Evolutionary conservation across 2,888 invertebrate species (phyloP), one percentile per base, ranked within the genome.

Genomic region (Chloroclystis v-ata): DNA sequence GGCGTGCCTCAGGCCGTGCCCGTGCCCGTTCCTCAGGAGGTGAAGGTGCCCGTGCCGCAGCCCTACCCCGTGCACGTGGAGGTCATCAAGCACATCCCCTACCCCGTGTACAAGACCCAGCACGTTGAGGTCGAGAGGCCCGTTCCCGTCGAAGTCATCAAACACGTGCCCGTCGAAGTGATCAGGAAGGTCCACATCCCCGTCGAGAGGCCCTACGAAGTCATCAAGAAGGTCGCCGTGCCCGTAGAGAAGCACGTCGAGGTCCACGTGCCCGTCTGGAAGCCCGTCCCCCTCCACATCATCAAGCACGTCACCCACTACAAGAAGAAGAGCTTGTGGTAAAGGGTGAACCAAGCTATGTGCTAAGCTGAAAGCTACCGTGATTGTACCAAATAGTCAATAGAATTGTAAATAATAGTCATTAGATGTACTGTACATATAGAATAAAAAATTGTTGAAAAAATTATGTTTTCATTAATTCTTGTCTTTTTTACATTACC

Each of bases 241-340:
- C 87, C 85, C 0, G 59, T 86, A 3, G 82, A 78, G 58, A 87
- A 86, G 63, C 79, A 78, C 58, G 77, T 87, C 0, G 79, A 86
- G 44, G 85, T 87, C 2, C 86, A 78, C 40, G 80, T 81, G n/a
- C 60, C 79, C 5, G 75, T 86, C 7, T 86, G 85, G 85, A 84
- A 87, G 68, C 85, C 87, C 0, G 78, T 82, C 67, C 87, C 85
- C 0, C 67, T 87, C 45, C 86, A 87, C 61, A 81, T 87, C 67
- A 84, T 86, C 69, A 87, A 87, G 56, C 87, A 87, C 68, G 75
- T 87, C 38, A 86, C 85, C 52, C 87, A 87, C 62, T 85, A 86
- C 75, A 75, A 85, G 60, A 83, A 85, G 72, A 85, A 86, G 72
- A 77, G 74, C 67, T 85, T 86, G 82, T 86, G 62, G 81, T 61